phyloP scores from a whole-genome alignment of 2,797 vertebrate species.

The Phoeniculus purpureus region DNA sequence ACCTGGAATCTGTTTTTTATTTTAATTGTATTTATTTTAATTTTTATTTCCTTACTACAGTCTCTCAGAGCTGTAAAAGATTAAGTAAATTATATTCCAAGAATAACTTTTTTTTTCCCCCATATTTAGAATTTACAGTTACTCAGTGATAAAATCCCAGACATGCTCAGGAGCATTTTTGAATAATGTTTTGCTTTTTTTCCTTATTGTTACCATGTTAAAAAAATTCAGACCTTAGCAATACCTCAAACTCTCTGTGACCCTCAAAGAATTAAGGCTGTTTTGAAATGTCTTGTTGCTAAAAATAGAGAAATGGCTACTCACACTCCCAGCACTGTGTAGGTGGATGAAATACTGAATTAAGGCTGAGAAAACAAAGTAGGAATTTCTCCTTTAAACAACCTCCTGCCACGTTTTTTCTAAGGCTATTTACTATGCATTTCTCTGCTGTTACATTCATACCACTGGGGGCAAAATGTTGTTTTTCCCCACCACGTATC shows the following conservation, averaged over 20 bases:
- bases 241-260: conserved; percentile 10
- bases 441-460: background rate
- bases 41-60: background rate
- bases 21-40: too few relatives aligned
- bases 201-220: background rate
- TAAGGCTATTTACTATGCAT: background rate
- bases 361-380: conserved; percentile 49
- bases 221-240: background rate
- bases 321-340: conserved; percentile 29
- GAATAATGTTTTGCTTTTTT: conserved; percentile 8
- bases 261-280: conserved; percentile 23
- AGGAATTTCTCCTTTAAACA: conserved; percentile 57
- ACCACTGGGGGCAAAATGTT: background rate
- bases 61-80: background rate
- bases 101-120: background rate
- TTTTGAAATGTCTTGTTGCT: conserved; percentile 41
- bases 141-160: background rate
- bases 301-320: conserved; percentile 36
- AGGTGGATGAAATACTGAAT: conserved; percentile 45
- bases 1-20: too few relatives aligned
- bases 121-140: background rate
- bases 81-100: background rate
- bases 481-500: background rate
- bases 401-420: background rate
- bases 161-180: background rate